Conservation (phyloP, 2,888 invertebrate species). For the Meganola albula region DNA sequence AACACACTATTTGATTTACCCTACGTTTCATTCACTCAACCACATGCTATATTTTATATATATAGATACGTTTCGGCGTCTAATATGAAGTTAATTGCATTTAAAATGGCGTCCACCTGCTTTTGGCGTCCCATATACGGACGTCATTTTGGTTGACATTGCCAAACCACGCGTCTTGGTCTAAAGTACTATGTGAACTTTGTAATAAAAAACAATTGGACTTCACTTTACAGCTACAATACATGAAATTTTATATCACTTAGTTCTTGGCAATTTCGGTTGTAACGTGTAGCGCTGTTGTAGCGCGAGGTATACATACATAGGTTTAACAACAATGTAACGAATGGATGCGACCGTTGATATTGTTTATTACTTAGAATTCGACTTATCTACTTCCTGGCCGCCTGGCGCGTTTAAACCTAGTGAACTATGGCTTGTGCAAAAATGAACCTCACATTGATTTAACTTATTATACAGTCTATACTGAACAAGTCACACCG, state of each 20-base stretch:
- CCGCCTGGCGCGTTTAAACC: background rate
- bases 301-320: conserved; percentile 2
- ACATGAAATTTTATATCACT: conserved; percentile 9
- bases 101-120: conserved; percentile 6
- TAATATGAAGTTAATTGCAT: conserved; percentile 5
- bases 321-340: conserved; percentile 4
- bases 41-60: background rate
- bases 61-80: conserved; percentile 6
- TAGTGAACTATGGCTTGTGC: conserved; percentile 5
- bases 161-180: conserved; percentile 11
- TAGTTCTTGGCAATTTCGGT: conserved; percentile 5
- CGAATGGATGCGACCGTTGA: background rate
- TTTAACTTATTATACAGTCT: conserved; percentile 11
- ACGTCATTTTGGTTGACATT: conserved; percentile 9
- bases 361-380: conserved; percentile 8
- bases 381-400: conserved; percentile 8
- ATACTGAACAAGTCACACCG: conserved; percentile 8
- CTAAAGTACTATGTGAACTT: conserved; percentile 8
- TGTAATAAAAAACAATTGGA: conserved; percentile 7
- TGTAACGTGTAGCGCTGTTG: conserved; percentile 1
- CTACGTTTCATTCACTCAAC: background rate
- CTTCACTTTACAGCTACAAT: conserved; percentile 8
- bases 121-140: conserved; percentile 10
- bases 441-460: conserved; percentile 5
- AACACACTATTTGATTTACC: background rate